Base-by-base conservation (phyloP, 2,113 vertebrate genomes). In the Macheiramphus alcinus region DNA sequence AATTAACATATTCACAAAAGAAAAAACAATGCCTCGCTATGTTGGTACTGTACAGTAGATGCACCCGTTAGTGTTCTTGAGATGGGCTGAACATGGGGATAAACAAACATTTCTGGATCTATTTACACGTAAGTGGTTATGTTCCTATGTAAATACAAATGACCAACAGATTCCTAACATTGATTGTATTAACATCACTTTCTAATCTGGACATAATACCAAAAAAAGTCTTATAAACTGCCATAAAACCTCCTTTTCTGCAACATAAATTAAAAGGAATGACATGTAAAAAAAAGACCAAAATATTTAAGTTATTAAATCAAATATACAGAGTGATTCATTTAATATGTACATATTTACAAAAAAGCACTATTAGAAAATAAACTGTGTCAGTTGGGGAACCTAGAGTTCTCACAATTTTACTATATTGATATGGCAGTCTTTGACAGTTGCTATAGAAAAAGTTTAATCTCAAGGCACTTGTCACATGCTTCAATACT, bases 271-370 rank as follows among this genome's bases (percentile, higher is more conserved):
- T 97, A 98, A 98, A 98, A 98, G 99, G 98, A 99, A 98, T 99
- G 98, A 98, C 98, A 98, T 98, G 91, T 92, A 91, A 95, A 98
- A 98, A 97, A 98, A 97, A 98, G 97, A 98, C 98, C 97, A 95
- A 98, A 98, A 98, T 97, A 96, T 98, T 98, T 99, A 99, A 99
- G 98, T 99, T 99, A 99, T 98, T 99, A 98, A 99, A 99, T 99
- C 98, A 99, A 99, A 99, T 99, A 99, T 99, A 99, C 99, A 99
- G 98, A 99, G 98, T 96, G 98, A 98, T 99, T 99, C 99, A 98
- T 99, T 98, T 98, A 98, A 98, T 99, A 99, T 99, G 98, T 99
- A 99, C 99, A 99, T 98, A 99, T 99, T 96, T 99, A 99, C 99
- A 99, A 86, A 92, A 98, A 98, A 94, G 97, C 97, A 98, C 96